phyloP scores from a whole-genome alignment of 1,140 invertebrate genomes.

The Tetragnatha versicolor region DNA sequence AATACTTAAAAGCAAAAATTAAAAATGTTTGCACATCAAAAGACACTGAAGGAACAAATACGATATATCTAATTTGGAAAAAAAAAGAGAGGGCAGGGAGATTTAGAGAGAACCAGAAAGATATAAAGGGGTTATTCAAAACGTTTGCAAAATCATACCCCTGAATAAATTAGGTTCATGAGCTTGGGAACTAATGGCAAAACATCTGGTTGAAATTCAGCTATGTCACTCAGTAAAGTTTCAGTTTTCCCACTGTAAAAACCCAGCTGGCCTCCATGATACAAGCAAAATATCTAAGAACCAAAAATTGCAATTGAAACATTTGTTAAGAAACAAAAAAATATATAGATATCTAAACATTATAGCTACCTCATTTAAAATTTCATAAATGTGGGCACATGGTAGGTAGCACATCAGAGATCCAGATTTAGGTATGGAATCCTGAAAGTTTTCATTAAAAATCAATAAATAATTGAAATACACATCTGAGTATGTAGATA shows the following conservation, averaged over 20 bases:
- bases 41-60: no score
- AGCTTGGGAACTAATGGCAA: slow-evolving; percentile 70
- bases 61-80: no score
- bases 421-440: neutral
- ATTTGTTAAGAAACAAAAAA: neutral
- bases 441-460: no score
- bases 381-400: slow-evolving; percentile 53
- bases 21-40: no score
- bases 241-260: slow-evolving; percentile 94
- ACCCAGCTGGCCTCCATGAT: slow-evolving; percentile 79
- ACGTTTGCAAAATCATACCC: slow-evolving; percentile 8
- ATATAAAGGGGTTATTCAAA: neutral
- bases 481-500: no score
- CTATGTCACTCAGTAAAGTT: slow-evolving; percentile 87
- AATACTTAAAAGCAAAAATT: neutral
- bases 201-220: slow-evolving; percentile 87
- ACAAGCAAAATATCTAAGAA: slow-evolving; percentile 17
- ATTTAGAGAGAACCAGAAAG: no score
- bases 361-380: slow-evolving; percentile 63
- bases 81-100: no score
- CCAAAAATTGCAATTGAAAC: neutral
- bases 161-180: slow-evolving; percentile 44
- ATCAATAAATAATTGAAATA: no score
- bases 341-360: slow-evolving; percentile 66
- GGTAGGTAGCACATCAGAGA: slow-evolving; percentile 70